These are phyloP conservation scores for Pungitius pungitius DNA, from an alignment of 2,113 vertebrate species.

Conservation along the genomic window DNA sequence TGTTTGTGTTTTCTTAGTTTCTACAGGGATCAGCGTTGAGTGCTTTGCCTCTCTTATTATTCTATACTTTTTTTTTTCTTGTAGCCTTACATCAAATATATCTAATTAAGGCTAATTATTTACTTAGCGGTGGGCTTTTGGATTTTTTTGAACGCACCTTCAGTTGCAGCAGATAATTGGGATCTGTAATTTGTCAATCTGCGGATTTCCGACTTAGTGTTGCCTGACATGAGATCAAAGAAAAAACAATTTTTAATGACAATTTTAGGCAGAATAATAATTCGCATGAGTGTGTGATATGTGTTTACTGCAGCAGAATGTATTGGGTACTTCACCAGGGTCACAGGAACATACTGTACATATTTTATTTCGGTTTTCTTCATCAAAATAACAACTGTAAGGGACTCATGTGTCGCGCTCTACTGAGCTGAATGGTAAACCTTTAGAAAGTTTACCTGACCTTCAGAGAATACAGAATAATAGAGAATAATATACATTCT, in stretches of 20 bases:
- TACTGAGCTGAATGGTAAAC: conserved; percentile 29
- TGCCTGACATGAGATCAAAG: background rate
- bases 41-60: background rate
- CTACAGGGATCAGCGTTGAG: background rate
- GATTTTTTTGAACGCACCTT: background rate
- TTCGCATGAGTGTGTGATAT: background rate
- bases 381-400: background rate
- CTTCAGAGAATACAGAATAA: conserved; percentile 40
- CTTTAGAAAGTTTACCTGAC: conserved; percentile 40
- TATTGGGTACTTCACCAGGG: background rate
- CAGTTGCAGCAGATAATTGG: background rate
- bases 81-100: background rate
- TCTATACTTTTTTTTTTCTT: background rate
- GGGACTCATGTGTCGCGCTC: background rate
- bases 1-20: background rate
- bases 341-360: conserved; percentile 45
- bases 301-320: background rate
- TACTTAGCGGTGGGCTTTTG: background rate
- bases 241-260: too few species aligned
- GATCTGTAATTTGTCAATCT: too few species aligned
- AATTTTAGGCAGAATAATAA: too few species aligned
- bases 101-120: background rate
- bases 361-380: conserved; percentile 27
- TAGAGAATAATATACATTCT: conserved; percentile 11
- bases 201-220: too few species aligned